Percentiles rank a stretch among this genome's conserved stretches.
Evolutionary conservation across 2,888 invertebrate genomes (phyloP).

Genomic region (Drosophila anomalata): DNA sequence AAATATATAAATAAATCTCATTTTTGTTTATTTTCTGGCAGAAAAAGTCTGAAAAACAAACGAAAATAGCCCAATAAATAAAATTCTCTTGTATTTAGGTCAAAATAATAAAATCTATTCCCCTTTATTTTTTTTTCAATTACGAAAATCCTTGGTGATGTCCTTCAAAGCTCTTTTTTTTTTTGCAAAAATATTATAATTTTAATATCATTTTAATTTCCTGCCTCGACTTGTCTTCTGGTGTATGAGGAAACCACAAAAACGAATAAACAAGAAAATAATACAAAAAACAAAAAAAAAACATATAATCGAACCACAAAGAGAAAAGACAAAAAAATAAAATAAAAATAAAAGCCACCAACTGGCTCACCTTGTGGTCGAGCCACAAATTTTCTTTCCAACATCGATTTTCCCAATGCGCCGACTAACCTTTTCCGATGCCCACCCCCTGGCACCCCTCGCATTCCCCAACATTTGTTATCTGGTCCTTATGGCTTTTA

Average conservation of each 20-base stretch:
- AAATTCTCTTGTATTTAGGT: slow-evolving; percentile 25
- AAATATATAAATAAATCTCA: slow-evolving; percentile 6
- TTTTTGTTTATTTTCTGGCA: slow-evolving; percentile 18
- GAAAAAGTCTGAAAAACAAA: slow-evolving; percentile 15
- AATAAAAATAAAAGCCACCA: slow-evolving; percentile 22
- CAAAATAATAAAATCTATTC: slow-evolving; percentile 15
- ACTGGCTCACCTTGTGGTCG: slow-evolving; percentile 44
- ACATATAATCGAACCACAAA: slow-evolving; percentile 26
- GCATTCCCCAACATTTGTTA: slow-evolving; percentile 12
- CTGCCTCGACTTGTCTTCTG: slow-evolving; percentile 6
- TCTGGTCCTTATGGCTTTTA: slow-evolving; percentile 25
- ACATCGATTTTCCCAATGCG: slow-evolving; percentile 47
- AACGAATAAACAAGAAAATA: slow-evolving; percentile 36
- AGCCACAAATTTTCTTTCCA: slow-evolving; percentile 38
- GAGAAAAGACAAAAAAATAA: slow-evolving; percentile 4
- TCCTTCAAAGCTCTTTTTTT: slow-evolving; percentile 4
- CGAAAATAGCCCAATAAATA: slow-evolving; percentile 11
- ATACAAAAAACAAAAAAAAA: neutral
- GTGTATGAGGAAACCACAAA: slow-evolving; percentile 36
- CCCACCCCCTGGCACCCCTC: neutral
- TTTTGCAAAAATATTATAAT: slow-evolving; percentile 6
- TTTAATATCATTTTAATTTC: slow-evolving; percentile 49
- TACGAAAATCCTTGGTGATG: slow-evolving; percentile 10
- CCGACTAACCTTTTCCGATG: slow-evolving; percentile 29
- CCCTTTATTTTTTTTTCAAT: neutral